These are phyloP conservation scores for Capitella teleta DNA, from an alignment of 1,140 invertebrate genomes.

Conservation along the genomic window DNA sequence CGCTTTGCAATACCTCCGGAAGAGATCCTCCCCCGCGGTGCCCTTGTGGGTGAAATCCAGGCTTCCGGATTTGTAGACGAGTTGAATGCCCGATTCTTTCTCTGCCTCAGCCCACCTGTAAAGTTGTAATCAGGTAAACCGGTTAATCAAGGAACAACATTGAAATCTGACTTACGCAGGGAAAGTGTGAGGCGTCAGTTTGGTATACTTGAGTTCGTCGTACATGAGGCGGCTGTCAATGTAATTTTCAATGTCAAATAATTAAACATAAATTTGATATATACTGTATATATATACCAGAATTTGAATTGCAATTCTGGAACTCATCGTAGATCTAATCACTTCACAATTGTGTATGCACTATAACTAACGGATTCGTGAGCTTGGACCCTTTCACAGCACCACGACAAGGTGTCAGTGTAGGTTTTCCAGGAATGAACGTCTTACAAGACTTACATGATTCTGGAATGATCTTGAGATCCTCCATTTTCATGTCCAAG, in stretches of 20 bases:
- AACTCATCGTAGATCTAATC: background rate
- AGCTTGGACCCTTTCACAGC: background rate
- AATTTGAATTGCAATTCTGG: background rate
- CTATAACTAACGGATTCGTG: background rate
- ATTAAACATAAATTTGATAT: background rate
- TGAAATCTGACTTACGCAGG: conserved; percentile 22
- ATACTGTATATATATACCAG: background rate
- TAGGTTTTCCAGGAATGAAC: background rate
- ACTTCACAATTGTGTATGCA: background rate
- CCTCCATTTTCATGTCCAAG: conserved; percentile 32
- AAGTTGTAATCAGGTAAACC: conserved; percentile 9
- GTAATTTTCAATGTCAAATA: background rate
- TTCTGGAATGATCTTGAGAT: conserved; percentile 35
- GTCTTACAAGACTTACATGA: conserved; percentile 26
- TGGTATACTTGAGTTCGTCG: conserved; percentile 28
- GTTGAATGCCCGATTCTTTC: conserved; percentile 28
- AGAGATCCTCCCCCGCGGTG: conserved; percentile 16
- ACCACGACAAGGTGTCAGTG: background rate
- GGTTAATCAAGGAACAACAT: background rate
- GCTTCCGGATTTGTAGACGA: conserved; percentile 27
- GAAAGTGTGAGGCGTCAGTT: conserved; percentile 26
- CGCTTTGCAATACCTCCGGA: conserved; percentile 22
- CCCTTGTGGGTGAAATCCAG: conserved; percentile 21
- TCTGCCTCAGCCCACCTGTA: conserved; percentile 28
- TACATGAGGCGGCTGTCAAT: conserved; percentile 27